Evolutionary conservation across 2,113 vertebrate species (phyloP).

Genomic region (Elgaria multicarinata): DNA sequence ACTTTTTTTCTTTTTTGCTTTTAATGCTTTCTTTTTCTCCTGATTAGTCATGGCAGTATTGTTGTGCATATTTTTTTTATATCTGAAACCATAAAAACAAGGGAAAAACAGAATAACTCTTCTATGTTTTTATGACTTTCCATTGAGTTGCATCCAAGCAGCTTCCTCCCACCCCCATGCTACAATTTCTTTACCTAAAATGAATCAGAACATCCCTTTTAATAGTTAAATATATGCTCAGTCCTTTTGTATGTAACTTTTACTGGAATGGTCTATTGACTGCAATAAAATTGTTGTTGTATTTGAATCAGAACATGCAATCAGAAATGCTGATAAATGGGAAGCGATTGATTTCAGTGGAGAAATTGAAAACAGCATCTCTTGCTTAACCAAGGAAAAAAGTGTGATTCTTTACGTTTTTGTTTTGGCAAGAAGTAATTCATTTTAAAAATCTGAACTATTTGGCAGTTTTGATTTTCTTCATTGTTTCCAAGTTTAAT

Average conservation of each 20-base stretch:
- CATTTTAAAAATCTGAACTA: not conserved
- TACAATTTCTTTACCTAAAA: not conserved
- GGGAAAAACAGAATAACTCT: not conserved
- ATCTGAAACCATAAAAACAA: not conserved
- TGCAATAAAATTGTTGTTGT: too few relatives aligned
- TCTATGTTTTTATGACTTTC: not conserved
- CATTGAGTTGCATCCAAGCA: not conserved
- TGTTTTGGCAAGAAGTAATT: slow-evolving; percentile 39
- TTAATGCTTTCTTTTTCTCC: slow-evolving; percentile 46
- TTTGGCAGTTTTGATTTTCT: not conserved
- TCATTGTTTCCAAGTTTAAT: not conserved
- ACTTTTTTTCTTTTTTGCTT: slow-evolving; percentile 60
- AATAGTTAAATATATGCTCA: too few relatives aligned
- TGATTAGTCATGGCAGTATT: not conserved
- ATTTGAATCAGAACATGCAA: not conserved
- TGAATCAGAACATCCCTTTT: not conserved
- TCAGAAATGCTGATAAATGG: not conserved
- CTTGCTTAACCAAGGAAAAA: not conserved
- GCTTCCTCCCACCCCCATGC: too few relatives aligned
- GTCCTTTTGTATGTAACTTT: too few relatives aligned
- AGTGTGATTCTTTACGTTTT: not conserved
- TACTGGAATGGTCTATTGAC: too few relatives aligned
- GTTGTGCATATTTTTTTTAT: too few relatives aligned
- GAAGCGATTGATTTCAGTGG: not conserved
- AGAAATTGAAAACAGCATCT: not conserved